Conservation (phyloP, 2,113 vertebrate genomes). For the Dromaius novaehollandiae region DNA sequence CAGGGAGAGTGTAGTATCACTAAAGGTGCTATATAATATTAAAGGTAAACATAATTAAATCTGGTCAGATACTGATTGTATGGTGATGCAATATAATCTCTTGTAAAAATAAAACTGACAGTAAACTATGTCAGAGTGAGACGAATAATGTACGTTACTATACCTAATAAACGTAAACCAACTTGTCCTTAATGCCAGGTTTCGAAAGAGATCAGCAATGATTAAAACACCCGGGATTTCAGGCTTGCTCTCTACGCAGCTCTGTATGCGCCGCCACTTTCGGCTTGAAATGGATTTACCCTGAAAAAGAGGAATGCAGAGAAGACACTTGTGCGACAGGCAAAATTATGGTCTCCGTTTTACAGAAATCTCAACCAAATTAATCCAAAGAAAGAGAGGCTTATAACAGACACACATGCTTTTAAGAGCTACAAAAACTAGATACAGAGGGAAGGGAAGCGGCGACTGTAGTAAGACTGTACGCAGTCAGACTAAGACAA, state of each 20-base stretch:
- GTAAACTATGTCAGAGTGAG: neutral
- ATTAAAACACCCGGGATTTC: neutral
- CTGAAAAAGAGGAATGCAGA: neutral
- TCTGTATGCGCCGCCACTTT: neutral
- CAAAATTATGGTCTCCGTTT: neutral
- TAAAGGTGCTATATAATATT: too few species aligned
- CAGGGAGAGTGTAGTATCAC: neutral
- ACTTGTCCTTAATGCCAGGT: neutral
- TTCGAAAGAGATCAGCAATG: neutral
- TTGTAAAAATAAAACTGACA: neutral
- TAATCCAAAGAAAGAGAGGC: neutral
- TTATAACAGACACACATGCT: neutral
- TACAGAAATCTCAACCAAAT: neutral
- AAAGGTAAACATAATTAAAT: neutral
- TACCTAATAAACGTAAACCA: neutral
- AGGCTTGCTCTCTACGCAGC: neutral
- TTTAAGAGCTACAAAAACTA: neutral
- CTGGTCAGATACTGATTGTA: neutral
- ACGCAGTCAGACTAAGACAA: neutral
- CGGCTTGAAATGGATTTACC: neutral
- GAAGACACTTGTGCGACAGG: neutral
- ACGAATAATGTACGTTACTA: neutral
- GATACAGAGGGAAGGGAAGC: neutral
- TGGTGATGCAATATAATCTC: neutral
- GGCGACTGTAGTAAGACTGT: neutral